Percentiles rank a stretch among this genome's conserved stretches.
Conservation (phyloP, 1,140 invertebrate genomes). For the Meloidogyne floridensis region DNA sequence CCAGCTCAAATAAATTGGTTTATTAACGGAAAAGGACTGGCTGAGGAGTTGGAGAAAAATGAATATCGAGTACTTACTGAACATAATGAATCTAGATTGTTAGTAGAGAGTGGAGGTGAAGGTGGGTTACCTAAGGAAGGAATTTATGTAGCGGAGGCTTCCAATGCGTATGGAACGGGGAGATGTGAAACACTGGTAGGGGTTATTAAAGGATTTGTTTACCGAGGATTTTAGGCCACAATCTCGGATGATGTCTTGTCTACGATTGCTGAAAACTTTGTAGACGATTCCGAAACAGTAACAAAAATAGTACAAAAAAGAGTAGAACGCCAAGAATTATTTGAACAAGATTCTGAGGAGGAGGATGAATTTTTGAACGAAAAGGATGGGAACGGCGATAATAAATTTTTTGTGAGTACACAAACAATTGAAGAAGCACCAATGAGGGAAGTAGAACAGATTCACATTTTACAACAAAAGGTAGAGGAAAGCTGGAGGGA, state of each 20-base stretch:
- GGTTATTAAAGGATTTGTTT: not conserved
- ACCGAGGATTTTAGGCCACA: not conserved
- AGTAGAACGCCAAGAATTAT: conserved; percentile 14
- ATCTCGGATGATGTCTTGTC: not conserved
- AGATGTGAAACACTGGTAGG: conserved; percentile 13
- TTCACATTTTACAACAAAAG: conserved; percentile 11
- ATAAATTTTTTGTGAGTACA: not conserved
- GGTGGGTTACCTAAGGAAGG: conserved; percentile 34
- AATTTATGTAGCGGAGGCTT: conserved; percentile 42
- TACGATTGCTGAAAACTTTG: not conserved
- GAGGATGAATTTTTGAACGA: conserved; percentile 36
- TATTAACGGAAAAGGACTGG: conserved; percentile 54
- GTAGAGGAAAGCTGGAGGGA: too few species aligned
- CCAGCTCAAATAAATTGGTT: conserved; percentile 55
- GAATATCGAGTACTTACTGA: conserved; percentile 47
- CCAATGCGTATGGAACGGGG: conserved; percentile 3
- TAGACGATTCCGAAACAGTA: conserved; percentile 9
- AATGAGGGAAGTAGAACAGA: conserved; percentile 4
- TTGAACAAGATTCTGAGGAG: conserved; percentile 15
- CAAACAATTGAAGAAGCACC: not conserved
- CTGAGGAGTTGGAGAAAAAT: conserved; percentile 28
- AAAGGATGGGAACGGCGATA: conserved; percentile 19
- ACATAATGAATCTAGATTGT: conserved; percentile 49
- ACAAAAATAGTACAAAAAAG: conserved; percentile 21
- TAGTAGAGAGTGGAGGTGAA: conserved; percentile 52